Percentiles rank a stretch among this genome's conserved stretches.
These are phyloP conservation scores for Phortica okadai DNA, from an alignment of 2,888 invertebrate genomes.

Conservation along the genomic window DNA sequence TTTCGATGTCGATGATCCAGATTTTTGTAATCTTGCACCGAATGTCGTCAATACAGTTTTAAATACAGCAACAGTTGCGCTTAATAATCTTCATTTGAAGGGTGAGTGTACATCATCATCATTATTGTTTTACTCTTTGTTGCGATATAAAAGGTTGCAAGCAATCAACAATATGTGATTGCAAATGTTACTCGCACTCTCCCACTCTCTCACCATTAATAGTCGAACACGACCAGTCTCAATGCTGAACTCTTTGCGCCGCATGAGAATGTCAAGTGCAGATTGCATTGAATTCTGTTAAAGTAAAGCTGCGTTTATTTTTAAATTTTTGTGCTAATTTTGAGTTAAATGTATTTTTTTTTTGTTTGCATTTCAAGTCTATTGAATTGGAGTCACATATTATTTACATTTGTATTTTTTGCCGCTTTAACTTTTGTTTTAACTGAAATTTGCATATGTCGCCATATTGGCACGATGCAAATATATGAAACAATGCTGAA, in stretches of 20 bases:
- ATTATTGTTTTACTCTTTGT: constrained; percentile 4
- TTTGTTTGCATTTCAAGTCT: constrained; percentile 17
- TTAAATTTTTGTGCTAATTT: neutral
- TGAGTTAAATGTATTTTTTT: neutral
- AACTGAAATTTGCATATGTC: constrained; percentile 13
- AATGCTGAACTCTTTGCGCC: no score
- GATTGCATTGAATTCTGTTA: no score
- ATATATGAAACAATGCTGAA: neutral
- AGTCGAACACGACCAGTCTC: no score
- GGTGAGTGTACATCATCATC: constrained; percentile 59
- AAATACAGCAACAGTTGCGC: constrained; percentile 49
- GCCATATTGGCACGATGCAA: neutral
- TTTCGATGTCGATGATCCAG: constrained; percentile 76
- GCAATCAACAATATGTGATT: no score
- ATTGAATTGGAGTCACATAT: neutral
- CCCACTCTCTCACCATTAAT: no score
- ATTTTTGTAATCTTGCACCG: constrained; percentile 69
- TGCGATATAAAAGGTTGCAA: neutral
- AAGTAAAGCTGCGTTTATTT: no score
- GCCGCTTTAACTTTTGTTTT: neutral
- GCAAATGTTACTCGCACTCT: no score
- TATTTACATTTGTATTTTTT: constrained; percentile 3
- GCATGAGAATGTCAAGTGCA: no score
- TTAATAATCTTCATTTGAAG: constrained; percentile 64
- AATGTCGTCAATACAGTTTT: constrained; percentile 58